Evolutionary conservation across 2,797 vertebrate species (phyloP).

Genomic region (Emydoidea blandingii): DNA sequence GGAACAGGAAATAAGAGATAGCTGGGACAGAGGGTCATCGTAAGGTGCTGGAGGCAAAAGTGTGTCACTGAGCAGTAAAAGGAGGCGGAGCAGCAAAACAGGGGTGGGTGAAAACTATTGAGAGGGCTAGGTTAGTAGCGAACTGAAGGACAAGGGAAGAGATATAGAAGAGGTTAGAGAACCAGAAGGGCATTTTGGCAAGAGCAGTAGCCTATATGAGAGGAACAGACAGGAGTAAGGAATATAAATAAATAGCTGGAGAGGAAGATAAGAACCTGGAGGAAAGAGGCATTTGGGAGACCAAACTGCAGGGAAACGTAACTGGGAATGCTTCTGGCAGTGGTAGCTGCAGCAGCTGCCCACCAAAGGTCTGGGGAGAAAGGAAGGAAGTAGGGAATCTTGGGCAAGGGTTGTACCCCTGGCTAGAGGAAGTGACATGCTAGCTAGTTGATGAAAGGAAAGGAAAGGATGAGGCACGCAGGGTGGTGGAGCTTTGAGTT

Average conservation of each 20-base stretch:
- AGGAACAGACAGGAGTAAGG: not conserved
- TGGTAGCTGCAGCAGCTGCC: not conserved
- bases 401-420: not conserved
- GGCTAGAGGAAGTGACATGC: not conserved
- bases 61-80: not conserved
- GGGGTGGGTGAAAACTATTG: not conserved
- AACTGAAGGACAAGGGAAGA: not conserved
- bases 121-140: not conserved
- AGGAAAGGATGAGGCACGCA: constrained; percentile 64
- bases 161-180: not conserved
- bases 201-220: fast-evolving
- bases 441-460: constrained; percentile 30
- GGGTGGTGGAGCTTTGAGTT: constrained; percentile 35
- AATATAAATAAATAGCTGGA: not conserved
- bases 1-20: not conserved
- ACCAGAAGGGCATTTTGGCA: not conserved
- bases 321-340: not conserved
- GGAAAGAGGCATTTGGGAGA: not conserved
- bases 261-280: not conserved
- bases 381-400: not conserved
- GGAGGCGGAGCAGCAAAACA: not conserved
- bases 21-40: not conserved
- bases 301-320: not conserved
- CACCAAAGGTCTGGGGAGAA: not conserved
- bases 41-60: not conserved